These are phyloP conservation scores for Lasioglossum leucozonium DNA, from an alignment of 2,888 invertebrate genomes.

Conservation along the genomic window DNA sequence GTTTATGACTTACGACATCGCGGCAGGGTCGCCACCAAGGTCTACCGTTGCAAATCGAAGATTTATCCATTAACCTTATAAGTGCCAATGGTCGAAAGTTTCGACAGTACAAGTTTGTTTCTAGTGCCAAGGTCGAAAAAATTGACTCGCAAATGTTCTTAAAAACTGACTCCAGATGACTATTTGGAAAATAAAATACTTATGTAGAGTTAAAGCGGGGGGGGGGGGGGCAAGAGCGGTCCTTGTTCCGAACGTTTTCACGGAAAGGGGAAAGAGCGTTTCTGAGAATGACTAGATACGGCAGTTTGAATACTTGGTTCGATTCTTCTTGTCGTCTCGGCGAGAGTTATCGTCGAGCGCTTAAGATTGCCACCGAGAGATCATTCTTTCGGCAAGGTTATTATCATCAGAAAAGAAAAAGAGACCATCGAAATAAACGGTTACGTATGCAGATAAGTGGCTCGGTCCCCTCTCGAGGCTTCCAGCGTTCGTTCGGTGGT, in stretches of 20 bases:
- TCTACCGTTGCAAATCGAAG: background rate
- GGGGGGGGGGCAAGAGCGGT: too few relatives aligned
- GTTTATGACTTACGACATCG: background rate
- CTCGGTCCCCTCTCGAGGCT: background rate
- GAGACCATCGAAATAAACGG: background rate
- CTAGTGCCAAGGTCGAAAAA: too few relatives aligned
- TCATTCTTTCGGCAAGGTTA: conserved; percentile 3
- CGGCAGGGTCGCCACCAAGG: background rate
- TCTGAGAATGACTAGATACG: background rate
- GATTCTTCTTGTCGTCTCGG: background rate
- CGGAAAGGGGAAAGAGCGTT: background rate
- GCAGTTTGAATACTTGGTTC: background rate
- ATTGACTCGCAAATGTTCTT: too few relatives aligned
- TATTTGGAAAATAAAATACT: too few relatives aligned
- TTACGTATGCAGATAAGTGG: conserved; percentile 13
- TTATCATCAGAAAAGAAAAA: conserved; percentile 4
- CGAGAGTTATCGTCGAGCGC: background rate
- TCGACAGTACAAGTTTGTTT: too few relatives aligned
- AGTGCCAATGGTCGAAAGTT: too few relatives aligned
- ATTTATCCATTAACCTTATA: too few relatives aligned
- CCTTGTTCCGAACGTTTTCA: background rate
- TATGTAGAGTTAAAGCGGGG: too few relatives aligned
- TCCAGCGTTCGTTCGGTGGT: conserved; percentile 3
- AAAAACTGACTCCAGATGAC: too few relatives aligned
- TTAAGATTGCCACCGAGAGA: background rate